Percentiles rank a stretch among this genome's conserved stretches.
phyloP scores from a whole-genome alignment of 2,888 invertebrate species.

The Lepeophtheirus nordmannii region DNA sequence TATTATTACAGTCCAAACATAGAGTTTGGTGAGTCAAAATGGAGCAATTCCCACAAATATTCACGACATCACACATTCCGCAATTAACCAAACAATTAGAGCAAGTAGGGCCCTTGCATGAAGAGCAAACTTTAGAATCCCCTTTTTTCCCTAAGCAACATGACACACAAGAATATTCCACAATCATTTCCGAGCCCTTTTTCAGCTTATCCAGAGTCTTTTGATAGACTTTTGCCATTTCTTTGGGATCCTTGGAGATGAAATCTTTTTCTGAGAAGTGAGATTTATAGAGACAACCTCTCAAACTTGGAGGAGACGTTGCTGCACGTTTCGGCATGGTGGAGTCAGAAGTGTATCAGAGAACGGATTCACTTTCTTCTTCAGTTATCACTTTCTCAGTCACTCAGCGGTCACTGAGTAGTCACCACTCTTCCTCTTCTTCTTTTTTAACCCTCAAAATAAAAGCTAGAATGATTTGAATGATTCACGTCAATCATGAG shows the following conservation, averaged over 20 bases:
- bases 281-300: background rate
- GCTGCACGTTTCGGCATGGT: background rate
- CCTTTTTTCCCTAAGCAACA: background rate
- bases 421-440: too few species aligned
- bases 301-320: background rate
- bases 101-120: conserved; percentile 2
- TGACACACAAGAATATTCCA: background rate
- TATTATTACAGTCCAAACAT: background rate
- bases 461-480: too few species aligned
- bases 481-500: too few species aligned
- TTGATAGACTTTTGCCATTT: background rate
- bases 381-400: too few species aligned
- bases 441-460: too few species aligned
- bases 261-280: background rate
- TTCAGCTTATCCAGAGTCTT: conserved; percentile 1
- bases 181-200: background rate
- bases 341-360: background rate
- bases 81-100: background rate
- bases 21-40: background rate
- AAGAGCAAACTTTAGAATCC: background rate
- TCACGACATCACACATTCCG: background rate
- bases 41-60: conserved; percentile 7
- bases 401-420: too few species aligned
- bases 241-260: background rate
- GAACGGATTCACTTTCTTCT: too few species aligned